Evolutionary conservation across 2,797 vertebrate genomes (phyloP), one percentile per base, ranked within the genome.

Genomic region (Phoebastria nigripes): DNA sequence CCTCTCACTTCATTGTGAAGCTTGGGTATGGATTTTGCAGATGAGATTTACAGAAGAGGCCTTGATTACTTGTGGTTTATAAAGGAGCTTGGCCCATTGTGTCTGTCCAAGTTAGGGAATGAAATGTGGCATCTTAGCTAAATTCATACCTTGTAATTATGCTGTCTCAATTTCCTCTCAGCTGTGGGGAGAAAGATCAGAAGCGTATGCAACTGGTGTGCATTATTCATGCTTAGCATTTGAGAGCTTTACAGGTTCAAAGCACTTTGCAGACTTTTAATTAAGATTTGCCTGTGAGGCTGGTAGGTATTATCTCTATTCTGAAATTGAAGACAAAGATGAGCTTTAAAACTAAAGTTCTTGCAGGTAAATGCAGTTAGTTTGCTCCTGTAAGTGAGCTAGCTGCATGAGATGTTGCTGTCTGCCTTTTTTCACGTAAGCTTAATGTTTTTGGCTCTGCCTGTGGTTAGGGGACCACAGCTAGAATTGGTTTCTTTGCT

Each of bases 81-180:
- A 61, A 73, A 92, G 74, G 47, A 89, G 74, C 89, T 91, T 55
- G 89, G 82, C 81, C 89, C 63, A 73, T 95, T 96, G 81, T 93
- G 84, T 58, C 90, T 92, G 49, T 58, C 84, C 76, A 67, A 95
- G 86, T 74, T 56, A 42, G 54, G 86, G 73, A 88, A 78, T 18
- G 67, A 93, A 95, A 92, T 80, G 83, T 87, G 92, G 86, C 92
- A 69, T 93, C 82, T 91, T 94, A 77, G 78, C 86, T 96, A 28
- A 84, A 87, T 82, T 89, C 88, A 62, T 87, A 87, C 94, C 90
- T 96, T 89, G 81, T 96, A 95, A 95, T 97, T 96, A 94, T 4
- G 6, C 74, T 63, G 89, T 95, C 91, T 96, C 86, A 70, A 44
- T 95, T 94, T 94, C 92, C 96, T 96, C 93, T 95, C 92, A 85